These are phyloP conservation scores for Malacoraja senta DNA, from an alignment of 2,797 vertebrate species.

Conservation along the genomic window DNA sequence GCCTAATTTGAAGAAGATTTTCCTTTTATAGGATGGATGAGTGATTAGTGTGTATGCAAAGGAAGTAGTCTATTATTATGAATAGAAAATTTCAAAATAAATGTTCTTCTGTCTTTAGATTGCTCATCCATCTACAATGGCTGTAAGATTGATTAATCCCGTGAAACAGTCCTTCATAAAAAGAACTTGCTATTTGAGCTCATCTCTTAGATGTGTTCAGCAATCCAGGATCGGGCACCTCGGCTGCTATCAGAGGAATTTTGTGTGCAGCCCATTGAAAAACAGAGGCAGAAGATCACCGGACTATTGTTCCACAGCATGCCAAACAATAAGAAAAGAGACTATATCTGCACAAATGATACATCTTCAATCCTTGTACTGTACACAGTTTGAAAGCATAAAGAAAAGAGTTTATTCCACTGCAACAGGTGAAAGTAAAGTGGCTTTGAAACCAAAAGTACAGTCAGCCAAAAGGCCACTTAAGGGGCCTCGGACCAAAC, in stretches of 20 bases:
- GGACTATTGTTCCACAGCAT: background rate
- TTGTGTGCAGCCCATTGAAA: background rate
- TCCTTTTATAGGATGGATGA: background rate
- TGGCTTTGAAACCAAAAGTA: conserved; percentile 59
- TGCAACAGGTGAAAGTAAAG: conserved; percentile 52
- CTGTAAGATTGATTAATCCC: background rate
- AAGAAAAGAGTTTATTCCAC: conserved; percentile 58
- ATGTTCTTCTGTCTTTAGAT: background rate
- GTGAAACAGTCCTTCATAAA: background rate
- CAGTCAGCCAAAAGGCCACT: conserved; percentile 66
- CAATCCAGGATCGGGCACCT: background rate
- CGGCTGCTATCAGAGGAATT: background rate
- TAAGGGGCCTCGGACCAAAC: conserved; percentile 87
- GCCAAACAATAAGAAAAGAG: background rate
- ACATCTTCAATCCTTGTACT: background rate
- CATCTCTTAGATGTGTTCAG: background rate
- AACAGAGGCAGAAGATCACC: background rate
- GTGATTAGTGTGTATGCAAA: background rate
- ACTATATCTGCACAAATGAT: background rate
- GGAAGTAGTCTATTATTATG: background rate
- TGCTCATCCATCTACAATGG: background rate
- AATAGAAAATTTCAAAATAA: background rate
- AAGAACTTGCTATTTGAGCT: conserved; percentile 21
- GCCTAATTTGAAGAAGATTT: conserved; percentile 5
- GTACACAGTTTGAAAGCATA: conserved; percentile 38